A percentile compares a stretch with the other conserved stretches of the same genome.
phyloP scores from a whole-genome alignment of 2,888 invertebrate species.

The Tortricodes alternella region DNA sequence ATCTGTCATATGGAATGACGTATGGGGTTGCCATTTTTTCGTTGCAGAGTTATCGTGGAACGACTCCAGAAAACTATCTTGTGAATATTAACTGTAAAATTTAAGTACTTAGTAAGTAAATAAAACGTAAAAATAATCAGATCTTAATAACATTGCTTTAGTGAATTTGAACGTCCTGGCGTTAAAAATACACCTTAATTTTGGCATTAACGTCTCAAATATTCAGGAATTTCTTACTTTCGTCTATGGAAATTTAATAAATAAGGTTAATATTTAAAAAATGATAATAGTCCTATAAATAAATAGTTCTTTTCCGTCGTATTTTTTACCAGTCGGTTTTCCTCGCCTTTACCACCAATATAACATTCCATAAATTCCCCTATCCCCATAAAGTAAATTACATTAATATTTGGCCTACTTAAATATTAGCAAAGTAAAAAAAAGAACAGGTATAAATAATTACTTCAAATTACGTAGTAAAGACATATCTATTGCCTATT shows the following conservation, averaged over 20 bases:
- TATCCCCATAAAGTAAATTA: not conserved
- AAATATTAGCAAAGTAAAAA: conserved; percentile 34
- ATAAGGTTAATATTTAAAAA: too few relatives aligned
- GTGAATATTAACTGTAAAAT: conserved; percentile 4
- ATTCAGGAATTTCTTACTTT: too few relatives aligned
- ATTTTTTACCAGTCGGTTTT: too few relatives aligned
- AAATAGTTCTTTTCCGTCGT: too few relatives aligned
- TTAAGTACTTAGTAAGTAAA: not conserved
- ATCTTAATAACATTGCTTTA: conserved; percentile 17
- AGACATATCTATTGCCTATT: not conserved
- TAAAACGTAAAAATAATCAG: conserved; percentile 19
- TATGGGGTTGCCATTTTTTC: too few relatives aligned
- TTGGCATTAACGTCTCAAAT: too few relatives aligned
- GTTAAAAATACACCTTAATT: too few relatives aligned
- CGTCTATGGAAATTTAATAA: too few relatives aligned
- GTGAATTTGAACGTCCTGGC: conserved; percentile 10
- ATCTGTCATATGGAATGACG: too few relatives aligned
- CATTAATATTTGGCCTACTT: conserved; percentile 42
- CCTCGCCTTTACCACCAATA: too few relatives aligned
- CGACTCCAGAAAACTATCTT: not conserved
- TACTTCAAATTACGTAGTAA: not conserved
- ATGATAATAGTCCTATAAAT: too few relatives aligned
- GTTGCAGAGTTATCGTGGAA: too few relatives aligned
- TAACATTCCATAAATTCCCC: conserved; percentile 4
- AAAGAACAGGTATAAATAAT: conserved; percentile 34